A percentile compares a stretch with the other conserved stretches of the same genome.
Evolutionary conservation across 2,113 vertebrate species (phyloP).

Genomic region (Lamprotornis superbus): DNA sequence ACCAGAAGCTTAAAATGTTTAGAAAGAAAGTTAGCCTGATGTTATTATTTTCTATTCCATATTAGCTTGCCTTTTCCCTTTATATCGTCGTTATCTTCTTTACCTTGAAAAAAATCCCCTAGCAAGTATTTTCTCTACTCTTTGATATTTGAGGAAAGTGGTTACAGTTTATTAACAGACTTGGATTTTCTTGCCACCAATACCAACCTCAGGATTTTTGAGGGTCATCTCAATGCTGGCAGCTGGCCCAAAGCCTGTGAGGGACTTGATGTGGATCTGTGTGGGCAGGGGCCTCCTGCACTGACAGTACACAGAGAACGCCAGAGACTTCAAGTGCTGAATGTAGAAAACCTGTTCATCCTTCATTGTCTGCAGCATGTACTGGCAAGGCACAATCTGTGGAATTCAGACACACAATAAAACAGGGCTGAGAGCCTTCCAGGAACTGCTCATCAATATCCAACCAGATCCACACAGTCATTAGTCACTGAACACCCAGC

Average conservation of each 20-base stretch:
- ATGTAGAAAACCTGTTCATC: conserved; percentile 92
- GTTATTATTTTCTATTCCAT: neutral
- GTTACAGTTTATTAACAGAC: neutral
- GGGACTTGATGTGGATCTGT: conserved; percentile 93
- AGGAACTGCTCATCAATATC: neutral
- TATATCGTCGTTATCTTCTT: neutral
- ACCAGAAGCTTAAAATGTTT: neutral
- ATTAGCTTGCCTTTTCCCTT: neutral
- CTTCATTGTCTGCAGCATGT: conserved; percentile 94
- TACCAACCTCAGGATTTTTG: conserved; percentile 85
- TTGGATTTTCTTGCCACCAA: neutral
- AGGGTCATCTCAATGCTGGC: conserved; percentile 87
- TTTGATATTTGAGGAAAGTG: neutral
- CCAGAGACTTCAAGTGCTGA: conserved; percentile 94
- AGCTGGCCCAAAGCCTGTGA: conserved; percentile 94
- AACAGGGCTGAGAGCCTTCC: neutral
- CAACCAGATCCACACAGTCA: neutral
- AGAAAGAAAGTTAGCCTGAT: neutral
- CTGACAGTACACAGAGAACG: conserved; percentile 95
- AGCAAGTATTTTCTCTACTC: neutral
- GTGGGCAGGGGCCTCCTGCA: conserved; percentile 89
- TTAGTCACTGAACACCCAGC: neutral
- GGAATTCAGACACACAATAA: neutral
- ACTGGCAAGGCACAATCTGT: conserved; percentile 94
- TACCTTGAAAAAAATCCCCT: neutral